Evolutionary conservation across 2,797 vertebrate genomes (phyloP).

Genomic region (Paratrypauchen microcephalus): DNA sequence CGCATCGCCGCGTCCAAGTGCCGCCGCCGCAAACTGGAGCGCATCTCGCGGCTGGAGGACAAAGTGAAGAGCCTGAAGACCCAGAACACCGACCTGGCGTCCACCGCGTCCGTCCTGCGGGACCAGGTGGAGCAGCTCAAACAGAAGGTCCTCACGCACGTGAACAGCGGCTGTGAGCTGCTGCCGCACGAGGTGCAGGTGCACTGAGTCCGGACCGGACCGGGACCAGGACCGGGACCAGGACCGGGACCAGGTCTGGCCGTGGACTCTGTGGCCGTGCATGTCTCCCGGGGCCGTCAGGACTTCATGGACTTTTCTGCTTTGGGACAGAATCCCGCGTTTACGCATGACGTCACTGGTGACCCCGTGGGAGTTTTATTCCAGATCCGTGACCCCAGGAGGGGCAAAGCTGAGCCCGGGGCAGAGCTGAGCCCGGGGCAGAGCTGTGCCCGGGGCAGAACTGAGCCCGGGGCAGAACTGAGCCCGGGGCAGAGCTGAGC

Average conservation of each 20-base stretch:
- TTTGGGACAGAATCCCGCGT: conserved; percentile 26
- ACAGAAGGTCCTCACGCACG: conserved; percentile 94
- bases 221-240: conserved; percentile 51
- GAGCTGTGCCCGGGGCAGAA: background rate
- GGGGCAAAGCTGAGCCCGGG: background rate
- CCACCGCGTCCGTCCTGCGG: conserved; percentile 88
- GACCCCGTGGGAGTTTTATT: too few relatives aligned
- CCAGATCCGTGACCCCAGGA: background rate
- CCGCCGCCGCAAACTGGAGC: conserved; percentile 92
- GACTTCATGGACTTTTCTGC: conserved; percentile 21
- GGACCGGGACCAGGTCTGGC: conserved; percentile 60
- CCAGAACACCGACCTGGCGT: conserved; percentile 93
- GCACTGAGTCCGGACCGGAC: conserved; percentile 69
- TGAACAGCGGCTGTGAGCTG: conserved; percentile 94
- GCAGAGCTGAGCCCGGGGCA: background rate
- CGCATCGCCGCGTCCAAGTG: conserved; percentile 96
- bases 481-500: background rate
- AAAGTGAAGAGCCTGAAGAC: conserved; percentile 92
- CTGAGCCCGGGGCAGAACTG: background rate
- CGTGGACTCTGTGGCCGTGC: conserved; percentile 38
- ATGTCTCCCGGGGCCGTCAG: conserved; percentile 32
- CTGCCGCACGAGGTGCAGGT: conserved; percentile 91
- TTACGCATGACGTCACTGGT: conserved; percentile 37
- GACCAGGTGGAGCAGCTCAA: conserved; percentile 96
- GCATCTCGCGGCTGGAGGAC: conserved; percentile 94